phyloP scores from a whole-genome alignment of 2,888 invertebrate species.

The Campoletis raptor region DNA sequence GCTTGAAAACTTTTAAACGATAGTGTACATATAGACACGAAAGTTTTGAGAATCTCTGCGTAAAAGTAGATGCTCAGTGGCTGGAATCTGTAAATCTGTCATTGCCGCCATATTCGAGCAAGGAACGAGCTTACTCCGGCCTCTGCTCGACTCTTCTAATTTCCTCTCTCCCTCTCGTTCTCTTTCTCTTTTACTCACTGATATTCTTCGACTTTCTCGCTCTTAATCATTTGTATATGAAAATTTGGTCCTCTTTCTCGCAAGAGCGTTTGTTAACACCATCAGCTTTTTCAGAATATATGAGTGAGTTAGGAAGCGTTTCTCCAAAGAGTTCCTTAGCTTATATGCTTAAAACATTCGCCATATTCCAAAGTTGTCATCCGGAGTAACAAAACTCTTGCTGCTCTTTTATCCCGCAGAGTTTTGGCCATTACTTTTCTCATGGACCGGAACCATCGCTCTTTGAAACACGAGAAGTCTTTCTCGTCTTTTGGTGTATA shows the following conservation, averaged over 20 bases:
- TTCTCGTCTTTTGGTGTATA: constrained; percentile 5
- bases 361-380: constrained; percentile 34
- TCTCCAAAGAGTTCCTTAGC: not conserved
- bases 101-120: constrained; percentile 80
- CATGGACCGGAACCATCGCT: constrained; percentile 68
- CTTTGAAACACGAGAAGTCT: constrained; percentile 65
- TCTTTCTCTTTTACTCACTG: constrained; percentile 19
- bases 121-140: constrained; percentile 59
- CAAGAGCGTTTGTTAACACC: constrained; percentile 40
- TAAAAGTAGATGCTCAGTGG: constrained; percentile 73
- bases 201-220: constrained; percentile 16
- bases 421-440: constrained; percentile 56
- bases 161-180: constrained; percentile 33
- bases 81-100: constrained; percentile 85
- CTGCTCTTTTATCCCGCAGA: constrained; percentile 20
- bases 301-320: constrained; percentile 24
- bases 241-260: constrained; percentile 25
- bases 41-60: constrained; percentile 78
- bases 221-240: constrained; percentile 30
- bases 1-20: not conserved
- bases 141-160: constrained; percentile 34
- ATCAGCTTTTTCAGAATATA: constrained; percentile 36
- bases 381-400: constrained; percentile 41
- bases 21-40: not conserved
- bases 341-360: constrained; percentile 18